Base-by-base conservation (phyloP, 2,797 vertebrate genomes). In the Hippocampus kuda region DNA sequence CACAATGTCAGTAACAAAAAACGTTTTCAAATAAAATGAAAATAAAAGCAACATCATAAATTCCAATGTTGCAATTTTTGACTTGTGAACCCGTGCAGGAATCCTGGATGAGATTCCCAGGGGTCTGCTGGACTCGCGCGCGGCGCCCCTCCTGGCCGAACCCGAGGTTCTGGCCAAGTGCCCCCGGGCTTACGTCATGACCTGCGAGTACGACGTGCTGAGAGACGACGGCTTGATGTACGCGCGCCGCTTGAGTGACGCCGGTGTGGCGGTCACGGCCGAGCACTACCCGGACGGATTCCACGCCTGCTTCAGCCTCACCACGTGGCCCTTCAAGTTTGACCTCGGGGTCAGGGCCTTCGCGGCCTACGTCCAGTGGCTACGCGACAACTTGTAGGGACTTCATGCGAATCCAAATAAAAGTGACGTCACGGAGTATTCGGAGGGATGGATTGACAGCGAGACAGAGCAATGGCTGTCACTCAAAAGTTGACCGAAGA, bases 201-300 rank as follows among this genome's bases (percentile, higher is more conserved):
- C 94, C 0, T 95, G 95, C 1, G 95, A 99, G 83, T 81, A 93
- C 0, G 97, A 99, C 0, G 92, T 99, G 59, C 76, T 98, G 79
- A 89, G 96, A 69, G 97, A 99, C 0, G 97, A 99, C 0, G 97
- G 96, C 12, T 87, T 90, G 71, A 95, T 99, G 95, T 98, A 98
- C 2, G 92, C 85, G 0, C 88, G 83, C 51, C 93, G 94, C 44
- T 63, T 99, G 57, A 89, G 92, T 89, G 89, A 89, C 0, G 93
- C 91, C 0, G 95, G 94, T 0, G 93, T 99, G 73, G 76, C 89
- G 0, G 94, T 98, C 48, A 94, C 92, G 13, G 87, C 79, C 0
- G 92, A 94, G 16, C 92, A 98, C 86, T 93, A 91, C 0, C 87
- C 91, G 42, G 92, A 94, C 53, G 93, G 94, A 69, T 99, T 97